Percentiles rank a stretch among this genome's conserved stretches.
Conservation (phyloP, 2,113 vertebrate genomes). For the Nibea albiflora region DNA sequence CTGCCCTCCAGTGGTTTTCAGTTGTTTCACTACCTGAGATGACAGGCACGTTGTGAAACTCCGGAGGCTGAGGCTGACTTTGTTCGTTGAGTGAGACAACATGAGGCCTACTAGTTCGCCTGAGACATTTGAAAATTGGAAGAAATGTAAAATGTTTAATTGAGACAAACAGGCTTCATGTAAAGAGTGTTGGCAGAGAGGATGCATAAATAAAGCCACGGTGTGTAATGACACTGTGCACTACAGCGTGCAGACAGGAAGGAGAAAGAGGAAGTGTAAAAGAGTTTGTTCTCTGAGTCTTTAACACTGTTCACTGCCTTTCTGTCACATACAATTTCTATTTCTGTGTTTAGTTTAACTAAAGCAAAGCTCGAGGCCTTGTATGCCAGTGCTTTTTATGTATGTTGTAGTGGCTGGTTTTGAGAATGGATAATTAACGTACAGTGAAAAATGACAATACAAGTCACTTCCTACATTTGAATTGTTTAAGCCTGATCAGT, state of each 20-base stretch:
- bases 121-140: neutral
- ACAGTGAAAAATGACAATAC: neutral
- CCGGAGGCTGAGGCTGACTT: constrained; percentile 12
- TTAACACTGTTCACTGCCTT: constrained; percentile 5
- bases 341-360: constrained; percentile 12
- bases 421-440: neutral
- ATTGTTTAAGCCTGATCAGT: neutral
- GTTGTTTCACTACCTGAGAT: constrained; percentile 14
- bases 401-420: neutral
- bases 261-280: constrained; percentile 64
- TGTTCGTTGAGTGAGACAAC: constrained; percentile 3
- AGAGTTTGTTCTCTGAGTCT: constrained; percentile 40
- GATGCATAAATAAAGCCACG: neutral
- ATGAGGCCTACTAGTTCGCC: neutral
- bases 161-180: neutral
- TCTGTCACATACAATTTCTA: neutral
- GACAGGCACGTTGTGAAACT: constrained; percentile 9
- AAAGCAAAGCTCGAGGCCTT: neutral
- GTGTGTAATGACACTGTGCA: neutral
- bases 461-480: neutral
- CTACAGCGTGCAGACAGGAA: constrained; percentile 55
- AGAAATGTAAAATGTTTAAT: neutral
- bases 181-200: neutral
- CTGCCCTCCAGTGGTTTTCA: constrained; percentile 81
- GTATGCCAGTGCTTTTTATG: neutral